phyloP scores from a whole-genome alignment of 2,797 vertebrate species.

The Anguilla megastoma region DNA sequence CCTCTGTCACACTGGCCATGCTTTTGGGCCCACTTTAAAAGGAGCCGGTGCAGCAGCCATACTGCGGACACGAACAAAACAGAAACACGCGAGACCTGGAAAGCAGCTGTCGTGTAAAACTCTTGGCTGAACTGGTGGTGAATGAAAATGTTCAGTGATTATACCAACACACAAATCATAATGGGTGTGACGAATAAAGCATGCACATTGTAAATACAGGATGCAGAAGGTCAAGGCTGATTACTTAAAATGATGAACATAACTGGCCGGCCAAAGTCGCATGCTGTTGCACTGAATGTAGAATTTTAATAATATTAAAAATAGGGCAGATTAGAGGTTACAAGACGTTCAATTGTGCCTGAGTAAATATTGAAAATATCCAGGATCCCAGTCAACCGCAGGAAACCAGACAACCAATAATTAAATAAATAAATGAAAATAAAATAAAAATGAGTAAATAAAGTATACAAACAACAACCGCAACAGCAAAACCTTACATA shows the following conservation, averaged over 20 bases:
- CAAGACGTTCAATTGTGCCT: not conserved
- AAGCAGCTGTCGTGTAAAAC: conserved; percentile 43
- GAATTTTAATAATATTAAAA: not conserved
- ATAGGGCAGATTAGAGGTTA: not conserved
- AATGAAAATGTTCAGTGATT: not conserved
- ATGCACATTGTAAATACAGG: not conserved
- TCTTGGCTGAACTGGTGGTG: not conserved
- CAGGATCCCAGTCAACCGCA: not conserved
- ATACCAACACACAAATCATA: conserved; percentile 4
- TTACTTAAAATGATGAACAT: not conserved
- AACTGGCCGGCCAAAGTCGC: not conserved
- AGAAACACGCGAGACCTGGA: conserved; percentile 42
- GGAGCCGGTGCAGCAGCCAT: conserved; percentile 41
- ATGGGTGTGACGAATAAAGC: not conserved
- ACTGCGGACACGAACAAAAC: conserved; percentile 47
- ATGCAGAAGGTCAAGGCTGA: conserved; percentile 20
- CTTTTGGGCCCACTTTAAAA: conserved; percentile 52
- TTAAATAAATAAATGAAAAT: too few species aligned
- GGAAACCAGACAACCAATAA: not conserved
- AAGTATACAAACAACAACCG: not conserved
- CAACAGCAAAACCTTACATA: not conserved
- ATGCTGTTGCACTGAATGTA: not conserved
- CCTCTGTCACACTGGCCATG: conserved; percentile 31
- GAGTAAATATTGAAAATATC: not conserved
- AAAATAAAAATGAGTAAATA: too few species aligned